Conservation (phyloP, 1,140 invertebrate species). For the Formica selysi region DNA sequence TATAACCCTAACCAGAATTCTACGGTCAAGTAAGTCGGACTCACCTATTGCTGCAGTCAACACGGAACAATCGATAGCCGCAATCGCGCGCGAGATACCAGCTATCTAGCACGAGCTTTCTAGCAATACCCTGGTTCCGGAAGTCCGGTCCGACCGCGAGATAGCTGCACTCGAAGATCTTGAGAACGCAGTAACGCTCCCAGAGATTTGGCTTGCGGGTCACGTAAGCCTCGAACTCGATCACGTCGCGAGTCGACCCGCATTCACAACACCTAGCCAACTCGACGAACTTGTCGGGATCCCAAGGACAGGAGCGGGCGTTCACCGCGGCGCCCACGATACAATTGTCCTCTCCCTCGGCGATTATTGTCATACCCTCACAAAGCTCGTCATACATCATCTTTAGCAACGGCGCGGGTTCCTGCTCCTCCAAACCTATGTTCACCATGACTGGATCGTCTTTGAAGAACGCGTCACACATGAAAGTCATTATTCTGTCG, state of each 20-base stretch:
- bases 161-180: constrained; percentile 83
- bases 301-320: constrained; percentile 74
- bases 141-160: constrained; percentile 82
- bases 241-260: constrained; percentile 74
- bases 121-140: constrained; percentile 79
- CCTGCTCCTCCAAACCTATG: constrained; percentile 68
- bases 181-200: constrained; percentile 78
- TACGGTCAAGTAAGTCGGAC: constrained; percentile 20
- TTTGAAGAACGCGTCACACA: constrained; percentile 77
- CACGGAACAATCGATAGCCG: constrained; percentile 81
- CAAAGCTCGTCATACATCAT: constrained; percentile 78
- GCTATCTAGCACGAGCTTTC: constrained; percentile 81
- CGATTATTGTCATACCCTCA: constrained; percentile 83
- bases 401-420: constrained; percentile 61
- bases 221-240: constrained; percentile 83
- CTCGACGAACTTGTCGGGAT: constrained; percentile 76
- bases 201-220: constrained; percentile 80
- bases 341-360: constrained; percentile 80
- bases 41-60: constrained; percentile 84
- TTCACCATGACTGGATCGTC: constrained; percentile 76
- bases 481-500: constrained; percentile 77
- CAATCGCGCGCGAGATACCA: constrained; percentile 83
- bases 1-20: constrained; percentile 23
- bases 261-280: constrained; percentile 76
- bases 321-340: constrained; percentile 85